Base-by-base conservation (phyloP, 2,888 invertebrate species). In the Chloromyia formosa region DNA sequence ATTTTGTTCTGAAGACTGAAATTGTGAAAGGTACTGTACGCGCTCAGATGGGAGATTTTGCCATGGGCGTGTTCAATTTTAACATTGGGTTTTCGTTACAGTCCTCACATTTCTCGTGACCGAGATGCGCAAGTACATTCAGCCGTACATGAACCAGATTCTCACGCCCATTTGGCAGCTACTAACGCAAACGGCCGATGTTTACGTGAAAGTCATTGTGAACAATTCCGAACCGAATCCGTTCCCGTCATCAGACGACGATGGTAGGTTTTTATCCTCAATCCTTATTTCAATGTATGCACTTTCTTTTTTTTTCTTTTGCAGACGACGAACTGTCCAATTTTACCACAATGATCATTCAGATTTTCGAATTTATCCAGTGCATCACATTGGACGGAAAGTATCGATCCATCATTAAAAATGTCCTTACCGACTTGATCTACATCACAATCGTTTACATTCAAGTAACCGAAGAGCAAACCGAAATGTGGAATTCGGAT, bases 401-500 rank as follows among this genome's bases (percentile, higher is more conserved):
- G 79, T 89, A 90, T 77, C 86, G 88, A 9, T 84, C 84, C 73
- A 86, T 87, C 10, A 86, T 92, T 12, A 88, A 88, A 79, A 88
- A 88, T 79, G 89, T 90, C 0, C 81, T 91, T 66, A 86, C 89
- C 22, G 90, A 92, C 80, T 84, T 92, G 9, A 86, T 91, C 75
- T 91, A 91, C 80, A 90, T 91, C 76, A 85, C 90, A 62, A 87
- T 92, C 69, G 86, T 90, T 18, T 92, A 91, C 79, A 90, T 91
- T 87, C 91, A 92, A 85, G 90, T 92, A 74, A 90, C 90, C 0
- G 89, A 90, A 77, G 90, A 91, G 77, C 91, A 91, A 85, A 87
- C 89, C 54, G 87, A 88, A 76, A 82, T 87, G 53, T 92, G 91
- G 91, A 86, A 86, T 56, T 86, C 86, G 20, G 89, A 89, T 84